Evolutionary conservation across 2,797 vertebrate genomes (phyloP), one percentile per base, ranked within the genome.

Genomic region (Percopsis omiscomaycus): DNA sequence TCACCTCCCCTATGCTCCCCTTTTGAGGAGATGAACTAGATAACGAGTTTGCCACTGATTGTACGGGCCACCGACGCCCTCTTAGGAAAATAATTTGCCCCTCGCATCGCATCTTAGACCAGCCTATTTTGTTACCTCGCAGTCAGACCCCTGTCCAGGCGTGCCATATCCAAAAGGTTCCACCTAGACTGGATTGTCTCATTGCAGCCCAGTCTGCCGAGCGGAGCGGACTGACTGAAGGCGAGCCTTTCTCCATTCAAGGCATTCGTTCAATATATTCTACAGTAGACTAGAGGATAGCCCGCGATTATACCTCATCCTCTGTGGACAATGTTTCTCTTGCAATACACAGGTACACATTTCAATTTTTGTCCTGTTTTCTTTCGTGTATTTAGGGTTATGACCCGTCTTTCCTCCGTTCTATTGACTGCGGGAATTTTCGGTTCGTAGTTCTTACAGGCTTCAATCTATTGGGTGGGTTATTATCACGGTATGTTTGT

Each of bases 271-370:
- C 47, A 71, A 71, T 79, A 75, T 78, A 79, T 74, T 79, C 85
- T 79, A 13, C 74, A 70, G 74, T 83, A 71, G 52, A 4, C 37
- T 55, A 54, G 63, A 82, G 86, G 52, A 89, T 75, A 83, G 85
- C 82, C 88, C 51, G 60, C 55, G 71, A 29, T 22, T 84, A 68
- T 78, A 50, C 29, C 59, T 81, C 73, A 56, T 68, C 72, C 74
- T 79, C 66, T 63, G 66, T 84, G 90, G 87, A 94, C 90, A 82
- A 94, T 98, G 96, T 97, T 98, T 90, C 93, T 98, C 15, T 75
- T 97, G 90, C 96, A 95, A 84, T 95, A 95, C 28, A 82, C 94
- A 95, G 96, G 96, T 98, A 79, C 59, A 57, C 13, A 69, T 52
- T 69, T 77, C 12, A 80, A 74, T 59, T 86, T 87, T 56, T 0